Evolutionary conservation across 2,113 vertebrate genomes (phyloP).

Genomic region (Arothron firmamentum): DNA sequence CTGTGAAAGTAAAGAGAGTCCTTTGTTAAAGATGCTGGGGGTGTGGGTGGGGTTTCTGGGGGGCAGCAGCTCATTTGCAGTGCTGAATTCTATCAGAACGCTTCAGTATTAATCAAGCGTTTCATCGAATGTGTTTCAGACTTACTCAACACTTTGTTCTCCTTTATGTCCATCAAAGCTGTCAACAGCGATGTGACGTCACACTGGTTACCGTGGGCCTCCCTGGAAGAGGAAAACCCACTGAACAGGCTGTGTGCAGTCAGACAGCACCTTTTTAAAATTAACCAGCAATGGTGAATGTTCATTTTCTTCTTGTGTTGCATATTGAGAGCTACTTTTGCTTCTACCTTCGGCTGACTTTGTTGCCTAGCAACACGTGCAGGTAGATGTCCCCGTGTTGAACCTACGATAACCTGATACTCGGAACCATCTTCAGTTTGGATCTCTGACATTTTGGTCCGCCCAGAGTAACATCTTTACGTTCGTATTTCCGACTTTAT

Average conservation of each 20-base stretch:
- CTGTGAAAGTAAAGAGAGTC: neutral
- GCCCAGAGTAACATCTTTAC: too few species aligned
- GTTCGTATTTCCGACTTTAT: too few species aligned
- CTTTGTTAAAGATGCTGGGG: constrained; percentile 8
- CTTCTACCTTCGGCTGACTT: constrained; percentile 34
- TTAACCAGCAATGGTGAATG: too few species aligned
- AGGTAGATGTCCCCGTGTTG: constrained; percentile 20
- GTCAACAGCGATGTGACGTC: neutral
- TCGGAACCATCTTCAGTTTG: neutral
- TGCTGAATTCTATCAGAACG: constrained; percentile 23
- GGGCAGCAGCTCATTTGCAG: constrained; percentile 14
- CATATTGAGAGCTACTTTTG: too few species aligned
- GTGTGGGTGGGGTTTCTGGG: too few species aligned
- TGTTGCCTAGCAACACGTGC: constrained; percentile 60
- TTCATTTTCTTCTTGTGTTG: too few species aligned
- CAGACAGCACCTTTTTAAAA: too few species aligned
- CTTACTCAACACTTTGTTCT: constrained; percentile 18
- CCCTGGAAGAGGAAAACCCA: too few species aligned
- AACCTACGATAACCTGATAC: neutral
- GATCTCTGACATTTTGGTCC: too few species aligned
- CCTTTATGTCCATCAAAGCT: neutral
- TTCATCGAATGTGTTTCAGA: constrained; percentile 1
- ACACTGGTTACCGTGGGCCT: too few species aligned
- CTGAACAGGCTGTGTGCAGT: too few species aligned
- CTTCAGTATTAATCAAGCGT: constrained; percentile 26